Evolutionary conservation across 2,888 invertebrate genomes (phyloP).

Genomic region (Hemistola chrysoprasaria): DNA sequence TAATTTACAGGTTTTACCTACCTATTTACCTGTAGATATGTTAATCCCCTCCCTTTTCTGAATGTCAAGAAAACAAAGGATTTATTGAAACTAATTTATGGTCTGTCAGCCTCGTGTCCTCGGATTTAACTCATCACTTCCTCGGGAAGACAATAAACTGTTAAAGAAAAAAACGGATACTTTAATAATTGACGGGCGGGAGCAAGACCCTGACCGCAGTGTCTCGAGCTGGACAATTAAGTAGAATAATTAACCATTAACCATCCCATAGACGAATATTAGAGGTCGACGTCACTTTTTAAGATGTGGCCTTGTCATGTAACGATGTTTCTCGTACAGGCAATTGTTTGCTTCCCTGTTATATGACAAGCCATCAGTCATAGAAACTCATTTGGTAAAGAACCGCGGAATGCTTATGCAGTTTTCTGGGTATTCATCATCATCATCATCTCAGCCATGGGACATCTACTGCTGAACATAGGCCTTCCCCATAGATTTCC

Average conservation of each 20-base stretch:
- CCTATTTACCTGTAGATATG: too few species aligned
- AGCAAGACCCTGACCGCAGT: constrained; percentile 65
- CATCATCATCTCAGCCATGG: too few species aligned
- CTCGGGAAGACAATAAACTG: constrained; percentile 65
- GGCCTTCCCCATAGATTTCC: too few species aligned
- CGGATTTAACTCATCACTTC: constrained; percentile 61
- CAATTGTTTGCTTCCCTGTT: constrained; percentile 37
- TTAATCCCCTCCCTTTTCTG: too few species aligned
- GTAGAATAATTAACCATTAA: constrained; percentile 42
- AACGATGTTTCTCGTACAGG: constrained; percentile 29
- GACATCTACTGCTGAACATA: too few species aligned
- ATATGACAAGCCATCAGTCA: constrained; percentile 49
- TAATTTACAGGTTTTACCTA: too few species aligned
- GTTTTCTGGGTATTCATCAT: constrained; percentile 45
- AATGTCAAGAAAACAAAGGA: constrained; percentile 8
- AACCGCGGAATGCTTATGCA: constrained; percentile 48
- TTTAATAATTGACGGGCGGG: constrained; percentile 74
- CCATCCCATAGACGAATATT: constrained; percentile 31
- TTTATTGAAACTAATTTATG: constrained; percentile 40
- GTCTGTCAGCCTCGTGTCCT: constrained; percentile 53
- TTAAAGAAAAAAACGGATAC: constrained; percentile 75
- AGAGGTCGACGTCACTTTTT: constrained; percentile 29
- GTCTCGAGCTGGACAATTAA: constrained; percentile 53
- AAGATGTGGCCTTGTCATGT: constrained; percentile 42
- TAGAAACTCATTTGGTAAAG: constrained; percentile 53